Base-by-base conservation (phyloP, 2,797 vertebrate genomes). In the Sebastes reedi region DNA sequence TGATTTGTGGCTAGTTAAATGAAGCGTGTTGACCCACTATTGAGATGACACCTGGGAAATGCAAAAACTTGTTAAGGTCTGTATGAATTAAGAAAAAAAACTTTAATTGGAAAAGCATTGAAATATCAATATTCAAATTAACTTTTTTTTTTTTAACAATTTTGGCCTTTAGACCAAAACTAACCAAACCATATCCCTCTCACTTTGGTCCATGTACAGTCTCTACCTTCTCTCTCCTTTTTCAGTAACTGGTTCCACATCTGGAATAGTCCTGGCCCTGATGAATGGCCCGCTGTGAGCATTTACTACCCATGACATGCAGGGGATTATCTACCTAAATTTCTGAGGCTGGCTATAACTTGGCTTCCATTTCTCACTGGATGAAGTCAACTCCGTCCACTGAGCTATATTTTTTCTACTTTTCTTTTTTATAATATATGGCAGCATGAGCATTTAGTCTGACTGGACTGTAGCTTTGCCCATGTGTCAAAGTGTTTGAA, bases 221-320 rank as follows among this genome's bases (percentile, higher is more conserved):
- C 56, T 66, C n/a, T 39, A 39, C 59, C 42, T 75, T 5, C 13
- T 59, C 24, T 55, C 39, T 78, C 62, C 25, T 25, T 72, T 80
- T 79, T 72, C 54, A 74, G 24, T 67, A 83, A 91, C 92, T 91
- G 87, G 92, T 94, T 92, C 91, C 93, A 92, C 94, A 95, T 93
- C 91, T 93, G 92, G 90, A 88, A 74, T 84, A 91, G 92, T 87
- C 86, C 83, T 72, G 72, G 78, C 87, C 68, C 83, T 86, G 90
- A 84, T 82, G 70, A 89, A 85, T n/a, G 14, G 58, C 85, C 78
- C 16, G 74, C 87, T 91, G 88, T 82, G 88, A 85, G 55, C 77
- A 81, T 92, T 91, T 91, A 92, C 83, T 87, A 80, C 68, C 84
- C 81, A 80, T 90, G 84, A 91, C 88, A 89, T 88, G 75, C 67